Conservation (phyloP, 2,797 vertebrate species). For the Myotis findleyi region DNA sequence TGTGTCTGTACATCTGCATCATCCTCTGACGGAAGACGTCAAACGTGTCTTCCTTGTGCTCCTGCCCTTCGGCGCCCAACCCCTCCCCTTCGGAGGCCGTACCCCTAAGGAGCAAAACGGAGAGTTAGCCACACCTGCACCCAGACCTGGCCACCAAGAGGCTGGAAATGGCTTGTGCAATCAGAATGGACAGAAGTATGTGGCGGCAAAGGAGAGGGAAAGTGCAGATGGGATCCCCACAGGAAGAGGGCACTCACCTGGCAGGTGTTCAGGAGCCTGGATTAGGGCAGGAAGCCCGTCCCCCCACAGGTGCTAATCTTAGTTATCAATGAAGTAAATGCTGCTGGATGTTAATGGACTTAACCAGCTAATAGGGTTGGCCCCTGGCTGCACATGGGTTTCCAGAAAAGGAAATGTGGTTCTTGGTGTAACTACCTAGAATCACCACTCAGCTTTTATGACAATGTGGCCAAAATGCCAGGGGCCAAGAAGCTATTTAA, state of each 20-base stretch:
- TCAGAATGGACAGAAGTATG: neutral
- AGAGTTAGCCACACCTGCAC: conserved; percentile 67
- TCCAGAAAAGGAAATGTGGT: neutral
- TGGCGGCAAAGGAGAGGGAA: neutral
- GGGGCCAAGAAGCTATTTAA: neutral
- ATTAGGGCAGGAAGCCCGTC: neutral
- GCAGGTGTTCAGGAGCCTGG: conserved; percentile 17
- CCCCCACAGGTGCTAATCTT: neutral
- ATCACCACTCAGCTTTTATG: neutral
- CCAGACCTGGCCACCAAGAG: neutral
- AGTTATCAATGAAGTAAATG: conserved; percentile 8
- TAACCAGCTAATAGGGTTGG: neutral
- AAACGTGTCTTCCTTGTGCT: conserved; percentile 88
- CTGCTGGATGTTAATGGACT: neutral
- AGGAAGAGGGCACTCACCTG: conserved; percentile 71
- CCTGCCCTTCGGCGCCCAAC: conserved; percentile 85
- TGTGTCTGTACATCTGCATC: conserved; percentile 91
- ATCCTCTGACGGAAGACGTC: conserved; percentile 90
- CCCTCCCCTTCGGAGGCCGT: conserved; percentile 88
- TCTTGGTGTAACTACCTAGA: neutral
- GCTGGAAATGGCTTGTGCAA: neutral
- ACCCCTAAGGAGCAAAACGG: conserved; percentile 84
- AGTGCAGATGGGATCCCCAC: neutral
- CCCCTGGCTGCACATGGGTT: neutral
- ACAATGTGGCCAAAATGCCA: neutral